These are phyloP conservation scores for Fabriciana adippe DNA, from an alignment of 2,888 invertebrate genomes.

Conservation along the genomic window DNA sequence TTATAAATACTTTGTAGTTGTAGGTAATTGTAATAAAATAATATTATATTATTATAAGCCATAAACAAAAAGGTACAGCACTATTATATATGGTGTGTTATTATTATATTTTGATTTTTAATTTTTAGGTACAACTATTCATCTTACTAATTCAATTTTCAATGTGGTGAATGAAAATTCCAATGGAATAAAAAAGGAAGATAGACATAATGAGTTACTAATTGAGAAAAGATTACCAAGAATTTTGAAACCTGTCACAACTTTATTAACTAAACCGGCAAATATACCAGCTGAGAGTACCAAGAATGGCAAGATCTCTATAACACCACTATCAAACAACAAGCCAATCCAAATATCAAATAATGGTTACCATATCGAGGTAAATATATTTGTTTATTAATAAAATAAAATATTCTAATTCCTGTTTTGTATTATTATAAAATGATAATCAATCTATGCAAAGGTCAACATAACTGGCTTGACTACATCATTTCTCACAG, in stretches of 20 bases:
- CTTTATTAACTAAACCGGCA: slow-evolving; percentile 44
- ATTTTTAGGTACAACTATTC: slow-evolving; percentile 55
- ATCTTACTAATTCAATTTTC: slow-evolving; percentile 57
- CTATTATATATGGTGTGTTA: not conserved
- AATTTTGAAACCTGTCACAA: slow-evolving; percentile 54
- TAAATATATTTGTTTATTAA: slow-evolving; percentile 36
- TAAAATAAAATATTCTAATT: slow-evolving; percentile 7
- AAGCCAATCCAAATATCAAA: slow-evolving; percentile 48
- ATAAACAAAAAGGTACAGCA: no score
- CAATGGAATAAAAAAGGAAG: slow-evolving; percentile 45
- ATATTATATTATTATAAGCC: no score
- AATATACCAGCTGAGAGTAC: slow-evolving; percentile 58
- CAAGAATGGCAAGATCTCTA: slow-evolving; percentile 58
- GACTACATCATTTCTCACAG: no score
- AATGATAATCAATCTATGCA: no score
- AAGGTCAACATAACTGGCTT: no score
- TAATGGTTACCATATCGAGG: slow-evolving; percentile 54
- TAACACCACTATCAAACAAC: slow-evolving; percentile 56
- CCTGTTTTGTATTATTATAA: not conserved
- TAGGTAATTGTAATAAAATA: not conserved
- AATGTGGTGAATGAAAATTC: slow-evolving; percentile 73
- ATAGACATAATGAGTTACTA: slow-evolving; percentile 55
- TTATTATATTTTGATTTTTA: not conserved
- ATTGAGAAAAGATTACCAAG: slow-evolving; percentile 60
- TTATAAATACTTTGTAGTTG: slow-evolving; percentile 1